Evolutionary conservation across 2,113 vertebrate genomes (phyloP).

Genomic region (Calidris pygmaea): DNA sequence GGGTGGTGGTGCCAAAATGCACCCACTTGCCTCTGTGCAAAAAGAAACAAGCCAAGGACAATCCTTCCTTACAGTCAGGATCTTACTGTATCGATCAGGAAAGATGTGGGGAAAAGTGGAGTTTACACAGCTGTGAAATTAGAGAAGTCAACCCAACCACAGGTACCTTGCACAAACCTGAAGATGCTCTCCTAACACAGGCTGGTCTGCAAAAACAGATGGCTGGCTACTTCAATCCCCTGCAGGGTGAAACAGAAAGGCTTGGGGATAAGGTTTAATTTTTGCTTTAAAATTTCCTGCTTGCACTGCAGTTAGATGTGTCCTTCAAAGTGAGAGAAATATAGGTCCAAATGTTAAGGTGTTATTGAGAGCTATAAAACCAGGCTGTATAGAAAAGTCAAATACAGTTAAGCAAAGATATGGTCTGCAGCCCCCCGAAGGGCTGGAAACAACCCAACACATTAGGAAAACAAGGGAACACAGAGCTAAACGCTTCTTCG

Average conservation of each 20-base stretch:
- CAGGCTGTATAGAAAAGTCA: not conserved
- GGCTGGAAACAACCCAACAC: not conserved
- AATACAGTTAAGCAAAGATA: not conserved
- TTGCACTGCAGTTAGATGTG: not conserved
- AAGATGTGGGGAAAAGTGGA: fast-evolving
- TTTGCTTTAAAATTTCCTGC: not conserved
- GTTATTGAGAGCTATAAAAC: not conserved
- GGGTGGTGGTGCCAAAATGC: fast-evolving
- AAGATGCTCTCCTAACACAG: not conserved
- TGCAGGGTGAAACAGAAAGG: not conserved
- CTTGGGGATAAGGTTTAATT: not conserved
- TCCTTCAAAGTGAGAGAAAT: not conserved
- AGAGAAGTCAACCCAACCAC: not conserved
- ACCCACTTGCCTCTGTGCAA: not conserved
- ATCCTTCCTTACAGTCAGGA: fast-evolving
- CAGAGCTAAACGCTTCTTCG: not conserved
- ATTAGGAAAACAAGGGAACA: not conserved
- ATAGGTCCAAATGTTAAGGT: not conserved
- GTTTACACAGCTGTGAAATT: not conserved
- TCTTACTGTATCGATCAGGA: not conserved
- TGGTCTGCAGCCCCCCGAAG: not conserved
- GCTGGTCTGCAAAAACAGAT: not conserved
- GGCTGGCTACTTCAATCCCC: not conserved
- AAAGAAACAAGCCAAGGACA: not conserved
- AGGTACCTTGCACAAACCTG: not conserved